Conservation (phyloP, 1,140 invertebrate genomes). For the Aphelinus atriplicis region DNA sequence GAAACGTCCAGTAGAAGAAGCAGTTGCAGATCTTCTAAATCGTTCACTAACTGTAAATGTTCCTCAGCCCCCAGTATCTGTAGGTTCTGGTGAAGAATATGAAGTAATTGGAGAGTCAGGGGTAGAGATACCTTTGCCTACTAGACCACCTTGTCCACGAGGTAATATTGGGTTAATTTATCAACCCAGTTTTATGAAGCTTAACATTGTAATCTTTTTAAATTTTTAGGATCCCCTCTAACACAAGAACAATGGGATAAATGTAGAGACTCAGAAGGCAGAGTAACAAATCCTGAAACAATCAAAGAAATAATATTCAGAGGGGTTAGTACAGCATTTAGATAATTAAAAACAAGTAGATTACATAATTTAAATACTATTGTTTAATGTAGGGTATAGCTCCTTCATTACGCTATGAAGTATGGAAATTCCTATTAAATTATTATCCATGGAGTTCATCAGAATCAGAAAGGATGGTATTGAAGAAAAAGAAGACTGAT, state of each 20-base stretch:
- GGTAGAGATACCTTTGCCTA: constrained; percentile 67
- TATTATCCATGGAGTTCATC: constrained; percentile 90
- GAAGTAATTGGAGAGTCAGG: constrained; percentile 72
- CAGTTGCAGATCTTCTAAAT: constrained; percentile 70
- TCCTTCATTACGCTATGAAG: constrained; percentile 79
- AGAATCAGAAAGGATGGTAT: constrained; percentile 73
- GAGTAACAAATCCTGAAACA: constrained; percentile 74
- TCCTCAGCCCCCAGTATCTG: constrained; percentile 59
- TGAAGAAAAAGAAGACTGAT: constrained; percentile 78
- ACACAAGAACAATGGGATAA: constrained; percentile 81
- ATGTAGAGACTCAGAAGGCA: constrained; percentile 80
- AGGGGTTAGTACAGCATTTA: constrained; percentile 74
- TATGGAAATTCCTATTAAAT: constrained; percentile 95
- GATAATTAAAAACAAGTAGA: background rate
- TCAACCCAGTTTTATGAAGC: constrained; percentile 18
- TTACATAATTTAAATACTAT: constrained; percentile 7
- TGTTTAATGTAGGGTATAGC: constrained; percentile 70
- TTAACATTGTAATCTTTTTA: constrained; percentile 20
- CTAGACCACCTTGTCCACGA: constrained; percentile 64
- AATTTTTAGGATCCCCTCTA: constrained; percentile 75
- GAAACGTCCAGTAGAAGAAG: constrained; percentile 65
- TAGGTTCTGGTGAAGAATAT: constrained; percentile 71
- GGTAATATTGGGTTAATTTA: constrained; percentile 45
- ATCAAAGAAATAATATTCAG: constrained; percentile 87
- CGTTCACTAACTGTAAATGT: constrained; percentile 64